Base-by-base conservation (phyloP, 2,797 vertebrate genomes). In the Epinephelus awoara region DNA sequence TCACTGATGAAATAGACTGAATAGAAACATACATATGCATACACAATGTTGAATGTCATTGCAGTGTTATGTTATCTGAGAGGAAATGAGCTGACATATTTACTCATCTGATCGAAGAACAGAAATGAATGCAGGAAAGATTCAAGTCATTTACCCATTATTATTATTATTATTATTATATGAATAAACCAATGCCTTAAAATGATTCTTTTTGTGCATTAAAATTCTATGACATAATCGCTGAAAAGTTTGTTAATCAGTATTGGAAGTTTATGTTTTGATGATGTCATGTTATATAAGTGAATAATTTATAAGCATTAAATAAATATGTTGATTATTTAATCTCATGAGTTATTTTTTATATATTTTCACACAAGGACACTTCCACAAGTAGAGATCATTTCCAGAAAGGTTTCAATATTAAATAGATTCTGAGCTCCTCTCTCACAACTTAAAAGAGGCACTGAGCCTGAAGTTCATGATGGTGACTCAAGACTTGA, bases 301-400 rank as follows among this genome's bases (percentile, higher is more conserved):
- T 50, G 8, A 58, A 64, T 66, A 17, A 52, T 80, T 72, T 77
- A 21, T 58, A 49, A 68, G 5, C 18, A 77, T 57, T 72, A 81
- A 89, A 84, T 11, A 67, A 34, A 67, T 15, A 13, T 67, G 21
- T 54, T 77, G 57, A 85, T 69, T 74, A 0, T 65, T 50, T 54
- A 7, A 38, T 71, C 4, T 59, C 1, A 2, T 42, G 11, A 42
- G 1, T 58, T 44, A 5, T 0, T 50, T 44, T 50, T 25, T 21
- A 19, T 3, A 14, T 15, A 23, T 64, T 44, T 51, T 58, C 23
- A 5, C 14, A 11, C n/a, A 69, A 54, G 19, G 17, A 44, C 18
- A 34, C 23, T 52, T 14, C 11, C 40, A 34, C 40, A 19, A 34
- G 34, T 34, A 34, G 27, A 27, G 27, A 27, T 27, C 27, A 27